phyloP scores from a whole-genome alignment of 1,140 invertebrate species.

The Nasonia longicornis region DNA sequence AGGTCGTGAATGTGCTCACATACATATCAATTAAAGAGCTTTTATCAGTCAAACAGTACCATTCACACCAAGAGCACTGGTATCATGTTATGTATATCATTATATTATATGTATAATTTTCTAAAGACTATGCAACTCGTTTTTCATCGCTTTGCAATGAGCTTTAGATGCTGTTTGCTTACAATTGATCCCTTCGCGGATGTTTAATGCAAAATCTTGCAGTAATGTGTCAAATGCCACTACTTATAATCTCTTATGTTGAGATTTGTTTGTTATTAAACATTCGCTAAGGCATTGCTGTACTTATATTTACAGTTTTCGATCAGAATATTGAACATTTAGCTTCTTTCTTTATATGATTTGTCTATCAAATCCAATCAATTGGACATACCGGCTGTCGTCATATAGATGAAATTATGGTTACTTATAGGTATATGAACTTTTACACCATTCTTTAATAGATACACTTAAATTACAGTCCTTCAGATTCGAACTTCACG shows the following conservation, averaged over 20 bases:
- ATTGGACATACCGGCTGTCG: slow-evolving; percentile 31
- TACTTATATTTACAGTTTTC: slow-evolving; percentile 24
- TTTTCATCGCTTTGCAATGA: slow-evolving; percentile 12
- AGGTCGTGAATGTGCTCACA: slow-evolving; percentile 44
- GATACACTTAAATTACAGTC: slow-evolving; percentile 13
- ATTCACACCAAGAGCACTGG: slow-evolving; percentile 10
- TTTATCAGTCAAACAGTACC: slow-evolving; percentile 14
- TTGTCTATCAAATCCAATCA: slow-evolving; percentile 46
- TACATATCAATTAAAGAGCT: slow-evolving; percentile 40
- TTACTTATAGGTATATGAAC: slow-evolving; percentile 1
- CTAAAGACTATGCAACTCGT: not conserved
- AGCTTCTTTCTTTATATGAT: slow-evolving; percentile 34
- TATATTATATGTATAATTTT: slow-evolving; percentile 18
- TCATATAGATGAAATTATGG: slow-evolving; percentile 2
- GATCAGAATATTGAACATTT: slow-evolving; percentile 1
- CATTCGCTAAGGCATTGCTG: slow-evolving; percentile 19
- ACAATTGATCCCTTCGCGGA: not conserved
- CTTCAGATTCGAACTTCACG: not conserved
- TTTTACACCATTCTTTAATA: slow-evolving; percentile 6
- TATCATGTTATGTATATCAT: slow-evolving; percentile 6
- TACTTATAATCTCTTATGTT: not conserved
- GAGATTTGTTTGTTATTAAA: slow-evolving; percentile 7
- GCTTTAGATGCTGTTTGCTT: not conserved
- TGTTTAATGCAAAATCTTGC: slow-evolving; percentile 8
- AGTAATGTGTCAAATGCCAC: not conserved